phyloP scores from a whole-genome alignment of 1,140 invertebrate genomes.

The Chrysoperla carnea region DNA sequence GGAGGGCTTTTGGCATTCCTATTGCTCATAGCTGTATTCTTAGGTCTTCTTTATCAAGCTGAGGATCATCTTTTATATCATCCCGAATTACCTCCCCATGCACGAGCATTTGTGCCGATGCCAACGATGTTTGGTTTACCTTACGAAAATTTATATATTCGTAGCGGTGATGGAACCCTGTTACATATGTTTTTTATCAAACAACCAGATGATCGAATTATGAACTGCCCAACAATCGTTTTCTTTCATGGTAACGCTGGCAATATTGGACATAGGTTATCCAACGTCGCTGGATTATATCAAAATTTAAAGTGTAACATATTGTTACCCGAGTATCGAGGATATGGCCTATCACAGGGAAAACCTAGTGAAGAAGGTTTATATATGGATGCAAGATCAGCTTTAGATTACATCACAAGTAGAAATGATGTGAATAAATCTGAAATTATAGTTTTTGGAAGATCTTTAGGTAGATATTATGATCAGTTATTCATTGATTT shows the following conservation, averaged over 20 bases:
- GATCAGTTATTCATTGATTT: neutral
- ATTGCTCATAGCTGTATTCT: conserved; percentile 40
- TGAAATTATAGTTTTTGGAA: conserved; percentile 83
- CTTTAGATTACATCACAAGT: conserved; percentile 64
- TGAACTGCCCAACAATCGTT: conserved; percentile 56
- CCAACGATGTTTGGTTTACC: conserved; percentile 69
- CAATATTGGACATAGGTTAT: conserved; percentile 81
- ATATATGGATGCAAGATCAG: conserved; percentile 73
- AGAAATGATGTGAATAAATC: conserved; percentile 66
- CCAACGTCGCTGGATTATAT: conserved; percentile 63
- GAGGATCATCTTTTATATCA: conserved; percentile 79
- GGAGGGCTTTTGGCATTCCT: conserved; percentile 52
- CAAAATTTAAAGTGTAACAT: conserved; percentile 68
- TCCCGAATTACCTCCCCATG: conserved; percentile 73
- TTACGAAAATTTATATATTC: conserved; percentile 65
- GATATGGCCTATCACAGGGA: conserved; percentile 86
- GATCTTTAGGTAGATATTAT: conserved; percentile 54
- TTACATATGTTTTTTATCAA: conserved; percentile 77
- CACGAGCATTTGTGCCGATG: conserved; percentile 66
- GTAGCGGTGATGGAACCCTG: conserved; percentile 58
- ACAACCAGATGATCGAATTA: conserved; percentile 46
- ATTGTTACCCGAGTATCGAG: conserved; percentile 81
- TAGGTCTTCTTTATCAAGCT: conserved; percentile 65
- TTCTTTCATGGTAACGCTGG: conserved; percentile 94
- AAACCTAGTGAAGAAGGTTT: conserved; percentile 71